Conservation (phyloP, 1,140 invertebrate species). For the Musca domestica region DNA sequence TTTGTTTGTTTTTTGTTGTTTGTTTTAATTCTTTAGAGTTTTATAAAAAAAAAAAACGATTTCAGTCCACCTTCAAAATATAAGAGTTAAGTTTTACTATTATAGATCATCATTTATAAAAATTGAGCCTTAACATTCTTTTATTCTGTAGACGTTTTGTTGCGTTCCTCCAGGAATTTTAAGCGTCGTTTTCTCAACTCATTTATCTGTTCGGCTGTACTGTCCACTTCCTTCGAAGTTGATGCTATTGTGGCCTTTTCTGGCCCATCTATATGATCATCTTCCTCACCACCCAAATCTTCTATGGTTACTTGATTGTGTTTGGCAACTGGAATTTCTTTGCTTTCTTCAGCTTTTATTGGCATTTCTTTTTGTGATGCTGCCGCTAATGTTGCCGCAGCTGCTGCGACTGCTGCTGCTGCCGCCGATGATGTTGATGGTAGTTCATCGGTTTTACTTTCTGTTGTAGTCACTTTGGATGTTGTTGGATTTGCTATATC, state of each 20-base stretch:
- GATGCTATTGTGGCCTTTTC: constrained; percentile 30
- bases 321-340: constrained; percentile 36
- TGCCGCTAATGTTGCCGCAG: not conserved
- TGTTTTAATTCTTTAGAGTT: not conserved
- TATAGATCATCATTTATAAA: not conserved
- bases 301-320: constrained; percentile 47
- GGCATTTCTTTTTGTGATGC: not conserved
- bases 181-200: constrained; percentile 69
- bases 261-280: constrained; percentile 30
- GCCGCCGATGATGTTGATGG: constrained; percentile 29
- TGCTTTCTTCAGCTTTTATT: constrained; percentile 2
- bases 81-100: constrained; percentile 1
- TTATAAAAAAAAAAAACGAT: not conserved
- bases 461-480: constrained; percentile 23
- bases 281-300: constrained; percentile 49
- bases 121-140: constrained; percentile 14
- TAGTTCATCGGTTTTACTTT: not conserved
- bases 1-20: not conserved
- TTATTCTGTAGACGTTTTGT: constrained; percentile 34
- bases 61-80: constrained; percentile 5
- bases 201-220: constrained; percentile 31
- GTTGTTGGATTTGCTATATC: constrained; percentile 52
- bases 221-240: constrained; percentile 26
- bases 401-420: constrained; percentile 26
- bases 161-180: constrained; percentile 62